Evolutionary conservation across 1,140 invertebrate species (phyloP).

Genomic region (Drosophila ogumai): DNA sequence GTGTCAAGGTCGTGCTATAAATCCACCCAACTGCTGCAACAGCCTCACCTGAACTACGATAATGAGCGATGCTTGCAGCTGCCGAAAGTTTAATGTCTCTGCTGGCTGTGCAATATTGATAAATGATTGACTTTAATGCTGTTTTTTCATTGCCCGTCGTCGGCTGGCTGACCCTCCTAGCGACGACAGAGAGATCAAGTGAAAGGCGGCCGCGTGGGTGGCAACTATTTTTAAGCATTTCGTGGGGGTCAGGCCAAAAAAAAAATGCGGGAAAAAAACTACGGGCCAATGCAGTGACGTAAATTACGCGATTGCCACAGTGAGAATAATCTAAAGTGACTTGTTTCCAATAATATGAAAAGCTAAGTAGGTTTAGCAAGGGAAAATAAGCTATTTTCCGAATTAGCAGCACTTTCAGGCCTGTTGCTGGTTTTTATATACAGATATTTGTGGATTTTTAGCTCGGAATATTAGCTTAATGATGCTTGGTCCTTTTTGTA

Average conservation of each 20-base stretch:
- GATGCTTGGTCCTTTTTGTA: neutral
- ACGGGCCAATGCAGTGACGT: constrained; percentile 33
- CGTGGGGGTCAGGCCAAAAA: constrained; percentile 5
- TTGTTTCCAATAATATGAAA: neutral
- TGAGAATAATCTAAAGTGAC: neutral
- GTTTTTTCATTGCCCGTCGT: neutral
- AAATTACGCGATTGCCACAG: constrained; percentile 29
- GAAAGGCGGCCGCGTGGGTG: neutral
- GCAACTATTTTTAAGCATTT: constrained; percentile 40
- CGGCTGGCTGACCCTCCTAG: neutral
- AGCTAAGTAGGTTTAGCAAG: neutral
- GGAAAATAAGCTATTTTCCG: neutral
- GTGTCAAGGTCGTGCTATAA: constrained; percentile 12
- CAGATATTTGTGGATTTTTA: neutral
- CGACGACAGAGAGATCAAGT: constrained; percentile 22
- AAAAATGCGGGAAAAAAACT: neutral
- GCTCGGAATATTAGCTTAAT: no score
- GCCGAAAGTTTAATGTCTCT: neutral
- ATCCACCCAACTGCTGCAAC: neutral
- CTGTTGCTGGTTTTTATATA: neutral
- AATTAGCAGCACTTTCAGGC: neutral
- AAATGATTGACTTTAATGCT: constrained; percentile 20
- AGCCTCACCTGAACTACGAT: neutral
- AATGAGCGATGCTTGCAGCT: neutral
- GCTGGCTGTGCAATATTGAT: constrained; percentile 9